Evolutionary conservation across 2,888 invertebrate genomes (phyloP).

Genomic region (Caradrina kadenii): DNA sequence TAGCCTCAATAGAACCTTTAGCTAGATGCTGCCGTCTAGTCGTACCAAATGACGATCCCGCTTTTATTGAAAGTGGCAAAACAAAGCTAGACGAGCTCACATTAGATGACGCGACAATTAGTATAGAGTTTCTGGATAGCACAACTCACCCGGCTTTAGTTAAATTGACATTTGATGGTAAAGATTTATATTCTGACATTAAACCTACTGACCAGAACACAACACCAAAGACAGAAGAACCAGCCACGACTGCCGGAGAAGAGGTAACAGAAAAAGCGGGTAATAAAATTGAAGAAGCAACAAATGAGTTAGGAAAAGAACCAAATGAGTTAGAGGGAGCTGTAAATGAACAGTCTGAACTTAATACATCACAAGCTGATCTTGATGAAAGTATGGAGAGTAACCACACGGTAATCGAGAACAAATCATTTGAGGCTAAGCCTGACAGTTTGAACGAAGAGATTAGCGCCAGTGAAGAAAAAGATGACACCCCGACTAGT

Average conservation of each 20-base stretch:
- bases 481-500: constrained; percentile 55
- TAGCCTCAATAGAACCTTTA: constrained; percentile 90
- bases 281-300: constrained; percentile 24
- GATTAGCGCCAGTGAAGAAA: constrained; percentile 30
- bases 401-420: constrained; percentile 83
- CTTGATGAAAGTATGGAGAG: constrained; percentile 83
- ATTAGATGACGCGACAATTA: constrained; percentile 84
- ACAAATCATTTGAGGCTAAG: constrained; percentile 75
- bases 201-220: constrained; percentile 33
- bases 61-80: constrained; percentile 83
- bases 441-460: constrained; percentile 67
- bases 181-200: constrained; percentile 76
- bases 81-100: constrained; percentile 80
- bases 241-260: constrained; percentile 25
- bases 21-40: constrained; percentile 92
- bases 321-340: constrained; percentile 32
- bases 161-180: constrained; percentile 90
- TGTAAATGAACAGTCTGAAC: constrained; percentile 48
- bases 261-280: constrained; percentile 28
- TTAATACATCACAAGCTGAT: constrained; percentile 75
- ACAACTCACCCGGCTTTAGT: constrained; percentile 91
- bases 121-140: constrained; percentile 91
- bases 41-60: constrained; percentile 82
- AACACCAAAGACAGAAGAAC: constrained; percentile 20
- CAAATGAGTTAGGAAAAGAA: constrained; percentile 31